These are phyloP conservation scores for Drosophila truncata DNA, from an alignment of 1,140 invertebrate genomes.

Conservation along the genomic window DNA sequence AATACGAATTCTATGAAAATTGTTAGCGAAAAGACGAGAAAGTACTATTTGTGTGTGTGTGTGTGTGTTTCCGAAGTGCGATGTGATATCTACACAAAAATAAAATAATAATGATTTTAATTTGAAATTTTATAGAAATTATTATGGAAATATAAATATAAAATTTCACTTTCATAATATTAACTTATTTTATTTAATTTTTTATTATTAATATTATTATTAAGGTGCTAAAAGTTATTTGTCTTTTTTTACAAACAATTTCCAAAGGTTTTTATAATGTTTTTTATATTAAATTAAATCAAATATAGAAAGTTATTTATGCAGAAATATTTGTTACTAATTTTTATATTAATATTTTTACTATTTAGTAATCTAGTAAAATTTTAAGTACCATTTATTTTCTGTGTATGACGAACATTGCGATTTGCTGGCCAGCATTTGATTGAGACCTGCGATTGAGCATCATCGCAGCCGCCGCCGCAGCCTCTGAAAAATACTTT, in stretches of 20 bases:
- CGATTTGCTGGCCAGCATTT: slow-evolving; percentile 8
- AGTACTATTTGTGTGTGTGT: background rate
- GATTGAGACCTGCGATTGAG: slow-evolving; percentile 32
- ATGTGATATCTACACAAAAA: slow-evolving; percentile 11
- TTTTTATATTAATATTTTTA: background rate
- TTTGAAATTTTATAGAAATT: no score
- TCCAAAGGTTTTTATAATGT: no score
- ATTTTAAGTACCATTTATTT: background rate
- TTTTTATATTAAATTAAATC: no score
- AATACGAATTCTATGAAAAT: slow-evolving; percentile 30
- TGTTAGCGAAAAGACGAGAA: slow-evolving; percentile 10
- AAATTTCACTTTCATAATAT: no score
- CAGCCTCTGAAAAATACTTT: slow-evolving; percentile 29
- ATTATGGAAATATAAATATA: no score
- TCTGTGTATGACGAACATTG: slow-evolving; percentile 29
- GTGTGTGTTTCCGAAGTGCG: background rate
- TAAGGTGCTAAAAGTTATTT: no score
- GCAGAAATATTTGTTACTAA: no score
- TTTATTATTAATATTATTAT: no score
- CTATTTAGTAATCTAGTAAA: background rate
- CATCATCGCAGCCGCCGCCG: background rate
- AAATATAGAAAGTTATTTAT: no score
- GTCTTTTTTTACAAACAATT: no score
- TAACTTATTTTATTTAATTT: no score
- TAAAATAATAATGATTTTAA: background rate